Conservation (phyloP, 2,888 invertebrate species). For the Leptura quadrifasciata region DNA sequence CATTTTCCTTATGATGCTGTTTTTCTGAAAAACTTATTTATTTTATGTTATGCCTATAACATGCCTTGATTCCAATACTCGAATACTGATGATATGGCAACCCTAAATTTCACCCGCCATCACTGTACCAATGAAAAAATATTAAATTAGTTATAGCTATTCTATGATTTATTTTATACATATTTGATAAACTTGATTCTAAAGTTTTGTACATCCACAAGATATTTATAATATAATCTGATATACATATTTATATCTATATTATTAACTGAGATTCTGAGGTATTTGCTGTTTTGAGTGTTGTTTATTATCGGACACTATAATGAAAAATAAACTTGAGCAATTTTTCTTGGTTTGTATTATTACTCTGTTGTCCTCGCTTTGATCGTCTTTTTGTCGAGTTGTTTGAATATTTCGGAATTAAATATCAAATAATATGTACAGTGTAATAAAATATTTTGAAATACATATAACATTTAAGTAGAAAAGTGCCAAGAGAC, state of each 20-base stretch:
- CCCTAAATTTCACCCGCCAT: too few relatives aligned
- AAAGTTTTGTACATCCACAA: constrained; percentile 72
- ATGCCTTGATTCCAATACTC: too few relatives aligned
- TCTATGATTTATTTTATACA: constrained; percentile 55
- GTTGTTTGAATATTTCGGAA: constrained; percentile 46
- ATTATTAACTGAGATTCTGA: constrained; percentile 73
- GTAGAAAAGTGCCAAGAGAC: constrained; percentile 67
- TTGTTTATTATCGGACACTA: constrained; percentile 66
- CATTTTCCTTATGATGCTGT: too few relatives aligned
- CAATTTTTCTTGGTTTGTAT: constrained; percentile 60
- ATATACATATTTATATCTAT: constrained; percentile 73
- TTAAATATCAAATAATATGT: constrained; percentile 63
- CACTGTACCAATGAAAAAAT: constrained; percentile 49
- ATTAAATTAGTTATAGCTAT: constrained; percentile 20
- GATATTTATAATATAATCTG: constrained; percentile 70
- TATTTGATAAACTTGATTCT: constrained; percentile 66
- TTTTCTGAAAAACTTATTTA: too few relatives aligned
- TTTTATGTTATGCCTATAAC: too few relatives aligned
- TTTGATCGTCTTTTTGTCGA: constrained; percentile 48
- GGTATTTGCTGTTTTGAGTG: constrained; percentile 74
- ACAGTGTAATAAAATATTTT: constrained; percentile 63
- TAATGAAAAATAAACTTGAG: constrained; percentile 64
- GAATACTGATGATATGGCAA: too few relatives aligned
- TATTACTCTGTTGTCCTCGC: constrained; percentile 62
- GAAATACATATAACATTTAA: constrained; percentile 64